Conservation (phyloP, 2,888 invertebrate genomes). For the Nomada ferruginata region DNA sequence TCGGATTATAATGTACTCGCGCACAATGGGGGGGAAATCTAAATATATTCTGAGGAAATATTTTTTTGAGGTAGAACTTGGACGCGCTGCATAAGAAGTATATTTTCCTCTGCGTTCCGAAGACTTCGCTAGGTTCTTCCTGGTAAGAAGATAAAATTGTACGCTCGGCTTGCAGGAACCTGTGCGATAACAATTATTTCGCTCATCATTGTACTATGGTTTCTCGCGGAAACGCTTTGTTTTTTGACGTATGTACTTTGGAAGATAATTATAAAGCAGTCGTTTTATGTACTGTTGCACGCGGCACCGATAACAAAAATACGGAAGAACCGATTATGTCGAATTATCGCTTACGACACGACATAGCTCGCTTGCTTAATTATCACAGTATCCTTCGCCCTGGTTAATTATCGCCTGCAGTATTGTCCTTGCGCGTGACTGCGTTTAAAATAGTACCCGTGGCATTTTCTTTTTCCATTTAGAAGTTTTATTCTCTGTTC, state of each 20-base stretch:
- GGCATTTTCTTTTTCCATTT: too few relatives aligned
- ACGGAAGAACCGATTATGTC: too few relatives aligned
- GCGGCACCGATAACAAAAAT: too few relatives aligned
- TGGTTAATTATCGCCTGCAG: too few relatives aligned
- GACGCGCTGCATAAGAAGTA: constrained; percentile 33
- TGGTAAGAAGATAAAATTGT: constrained; percentile 34
- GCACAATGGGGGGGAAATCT: constrained; percentile 32
- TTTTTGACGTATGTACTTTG: background rate
- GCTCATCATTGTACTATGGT: constrained; percentile 2
- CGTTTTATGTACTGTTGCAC: background rate
- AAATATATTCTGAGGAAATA: constrained; percentile 47
- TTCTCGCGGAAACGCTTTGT: background rate
- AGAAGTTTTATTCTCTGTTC: too few relatives aligned
- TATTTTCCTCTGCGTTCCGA: constrained; percentile 35
- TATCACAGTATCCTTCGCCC: too few relatives aligned
- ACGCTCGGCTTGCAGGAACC: constrained; percentile 1
- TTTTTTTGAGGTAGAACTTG: constrained; percentile 29
- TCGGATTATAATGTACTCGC: constrained; percentile 34
- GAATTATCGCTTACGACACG: too few relatives aligned
- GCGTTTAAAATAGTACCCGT: too few relatives aligned
- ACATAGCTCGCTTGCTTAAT: too few relatives aligned
- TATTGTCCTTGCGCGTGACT: too few relatives aligned
- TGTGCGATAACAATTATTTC: constrained; percentile 3
- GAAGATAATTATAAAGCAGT: background rate
- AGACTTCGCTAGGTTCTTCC: constrained; percentile 7